These are phyloP conservation scores for Pomatostomus ruficeps DNA, from an alignment of 2,113 vertebrate species.

Conservation along the genomic window DNA sequence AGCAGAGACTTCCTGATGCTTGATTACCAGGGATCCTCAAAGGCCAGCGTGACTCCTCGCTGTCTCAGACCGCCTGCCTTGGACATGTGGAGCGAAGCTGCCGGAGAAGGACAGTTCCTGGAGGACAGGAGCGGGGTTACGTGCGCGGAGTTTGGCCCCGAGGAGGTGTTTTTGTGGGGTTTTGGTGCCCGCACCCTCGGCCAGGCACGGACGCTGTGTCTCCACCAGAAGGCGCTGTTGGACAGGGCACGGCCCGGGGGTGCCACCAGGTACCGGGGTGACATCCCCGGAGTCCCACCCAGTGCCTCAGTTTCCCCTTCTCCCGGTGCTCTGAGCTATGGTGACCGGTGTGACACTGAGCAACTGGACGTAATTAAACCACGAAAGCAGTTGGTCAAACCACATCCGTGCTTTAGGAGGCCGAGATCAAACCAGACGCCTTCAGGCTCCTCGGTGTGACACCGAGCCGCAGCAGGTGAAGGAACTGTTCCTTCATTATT, in stretches of 20 bases:
- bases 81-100: not conserved
- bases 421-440: not conserved
- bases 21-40: not conserved
- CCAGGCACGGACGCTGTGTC: not conserved
- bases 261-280: not conserved
- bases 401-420: not conserved
- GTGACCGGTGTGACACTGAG: not conserved
- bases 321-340: not conserved
- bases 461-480: not conserved
- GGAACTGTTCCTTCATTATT: not conserved
- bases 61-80: not conserved
- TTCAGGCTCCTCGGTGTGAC: not conserved
- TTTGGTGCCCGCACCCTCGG: not conserved
- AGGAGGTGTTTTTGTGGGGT: not conserved
- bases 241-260: not conserved
- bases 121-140: not conserved
- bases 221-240: conserved; percentile 51
- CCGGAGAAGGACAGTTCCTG: not conserved
- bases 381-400: not conserved
- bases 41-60: not conserved
- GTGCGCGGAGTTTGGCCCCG: not conserved
- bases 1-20: conserved; percentile 7
- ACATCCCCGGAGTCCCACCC: not conserved
- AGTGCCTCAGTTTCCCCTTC: conserved; percentile 33
- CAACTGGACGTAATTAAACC: not conserved